Base-by-base conservation (phyloP, 92 coral and sea anemone species). In the Pocillopora meandrina region DNA sequence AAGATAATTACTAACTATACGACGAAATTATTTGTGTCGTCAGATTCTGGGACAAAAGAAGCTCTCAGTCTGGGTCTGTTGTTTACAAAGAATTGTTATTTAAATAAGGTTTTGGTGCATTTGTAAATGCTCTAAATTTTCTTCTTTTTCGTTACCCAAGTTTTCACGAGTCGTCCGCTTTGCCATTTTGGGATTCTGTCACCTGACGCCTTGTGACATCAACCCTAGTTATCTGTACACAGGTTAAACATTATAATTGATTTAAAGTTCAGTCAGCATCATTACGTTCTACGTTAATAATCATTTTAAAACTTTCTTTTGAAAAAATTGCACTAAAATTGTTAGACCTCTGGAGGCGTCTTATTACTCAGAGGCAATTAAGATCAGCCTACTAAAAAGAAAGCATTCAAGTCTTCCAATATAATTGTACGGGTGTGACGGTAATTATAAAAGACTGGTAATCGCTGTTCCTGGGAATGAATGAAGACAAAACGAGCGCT, bases 361-460 rank as follows among this genome's bases (percentile, higher is more conserved):
- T 74, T 6, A 74, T 19, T 65, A 11, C 69, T n/a, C 71, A 23
- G 35, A 59, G 62, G 16, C 18, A 59, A 59, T 59, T 59, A 59
- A 12, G 14, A 12, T 59, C 14, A 59, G 62, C 18, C 21, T 9
- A 36, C 9, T 47, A 55, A 17, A 34, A 36, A 35, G 75, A 36
- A 71, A 14, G 36, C 75, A 42, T 71, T 16, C 57, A 21, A 71
- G 42, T 71, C 75, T 35, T 47, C 20, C 14, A 71, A 35, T 35
- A 35, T 36, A 71, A 71, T 71, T 14, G 57, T 5, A 71, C 34
- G 16, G 78, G 31, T n/a, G 34, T 12, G n/a, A 12, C 11, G 65
- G 31, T 55, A 56, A 74, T 74, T 74, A 57, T 49, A 74, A 74
- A 74, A 20, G 78, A 56, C 71, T 65, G 71, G 31, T 74, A 21